Evolutionary conservation across 2,113 vertebrate genomes (phyloP).

Genomic region (Archilochus colubris): DNA sequence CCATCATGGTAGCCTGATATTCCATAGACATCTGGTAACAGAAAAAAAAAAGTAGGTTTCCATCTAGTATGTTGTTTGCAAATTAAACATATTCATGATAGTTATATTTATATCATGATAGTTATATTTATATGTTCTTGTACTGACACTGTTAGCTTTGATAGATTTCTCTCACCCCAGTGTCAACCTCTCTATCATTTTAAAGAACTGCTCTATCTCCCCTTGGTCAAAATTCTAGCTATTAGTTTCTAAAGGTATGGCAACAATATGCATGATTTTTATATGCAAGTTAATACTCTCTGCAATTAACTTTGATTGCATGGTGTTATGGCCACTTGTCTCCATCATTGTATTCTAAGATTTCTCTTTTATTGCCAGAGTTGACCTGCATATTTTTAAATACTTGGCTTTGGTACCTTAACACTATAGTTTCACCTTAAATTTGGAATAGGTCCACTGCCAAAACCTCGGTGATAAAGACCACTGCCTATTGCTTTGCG

Average conservation of each 20-base stretch:
- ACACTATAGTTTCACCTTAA: background rate
- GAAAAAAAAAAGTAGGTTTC: background rate
- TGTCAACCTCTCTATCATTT: background rate
- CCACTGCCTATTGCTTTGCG: background rate
- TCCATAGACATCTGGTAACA: background rate
- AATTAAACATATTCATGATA: background rate
- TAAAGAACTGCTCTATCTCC: background rate
- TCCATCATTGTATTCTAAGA: background rate
- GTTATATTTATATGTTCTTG: background rate
- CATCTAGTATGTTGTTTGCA: background rate
- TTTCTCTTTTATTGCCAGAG: background rate
- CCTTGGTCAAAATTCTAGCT: background rate
- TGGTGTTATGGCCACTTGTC: background rate
- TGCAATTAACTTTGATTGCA: background rate
- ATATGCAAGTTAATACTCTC: background rate
- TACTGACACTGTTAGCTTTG: background rate
- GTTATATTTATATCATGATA: background rate
- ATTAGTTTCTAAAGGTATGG: background rate
- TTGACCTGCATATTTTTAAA: background rate
- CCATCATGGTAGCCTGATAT: fast-evolving
- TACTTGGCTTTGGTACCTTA: background rate
- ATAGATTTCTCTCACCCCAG: background rate
- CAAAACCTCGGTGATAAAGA: background rate
- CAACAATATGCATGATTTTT: background rate
- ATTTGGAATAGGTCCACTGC: background rate